Percentiles rank a stretch among this genome's conserved stretches.
Evolutionary conservation across 2,113 vertebrate species (phyloP).

Genomic region (Oophaga pumilio): DNA sequence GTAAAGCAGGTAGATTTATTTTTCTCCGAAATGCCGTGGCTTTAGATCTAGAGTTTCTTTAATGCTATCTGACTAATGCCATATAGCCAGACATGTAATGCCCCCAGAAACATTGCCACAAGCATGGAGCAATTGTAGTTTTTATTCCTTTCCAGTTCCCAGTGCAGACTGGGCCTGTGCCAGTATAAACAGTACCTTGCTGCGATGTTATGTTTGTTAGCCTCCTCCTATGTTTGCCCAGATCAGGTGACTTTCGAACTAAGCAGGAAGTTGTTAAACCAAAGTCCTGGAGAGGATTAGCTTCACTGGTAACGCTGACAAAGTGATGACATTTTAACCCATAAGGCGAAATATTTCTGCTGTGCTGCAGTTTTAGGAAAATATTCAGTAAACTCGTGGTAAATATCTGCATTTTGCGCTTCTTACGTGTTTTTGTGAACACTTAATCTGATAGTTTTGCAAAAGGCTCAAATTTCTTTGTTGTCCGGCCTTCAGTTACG

Average conservation of each 20-base stretch:
- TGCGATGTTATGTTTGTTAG: conserved; percentile 62
- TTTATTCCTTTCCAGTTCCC: not conserved
- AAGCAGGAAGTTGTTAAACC: conserved; percentile 70
- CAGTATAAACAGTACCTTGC: conserved; percentile 65
- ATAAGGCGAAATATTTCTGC: not conserved
- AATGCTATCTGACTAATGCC: not conserved
- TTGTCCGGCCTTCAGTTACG: too few species aligned
- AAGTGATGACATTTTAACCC: not conserved
- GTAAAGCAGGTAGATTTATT: too few species aligned
- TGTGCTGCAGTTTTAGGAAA: not conserved
- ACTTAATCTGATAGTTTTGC: not conserved
- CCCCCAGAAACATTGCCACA: not conserved
- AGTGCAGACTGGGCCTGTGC: conserved; percentile 57
- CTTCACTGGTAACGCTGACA: conserved; percentile 57
- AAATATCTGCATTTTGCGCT: not conserved
- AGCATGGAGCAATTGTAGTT: not conserved
- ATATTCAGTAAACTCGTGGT: not conserved
- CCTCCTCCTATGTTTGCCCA: conserved; percentile 71
- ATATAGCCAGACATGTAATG: not conserved
- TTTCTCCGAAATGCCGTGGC: too few species aligned
- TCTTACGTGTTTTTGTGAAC: not conserved
- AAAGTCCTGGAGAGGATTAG: conserved; percentile 70
- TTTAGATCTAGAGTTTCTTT: not conserved
- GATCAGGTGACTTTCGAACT: conserved; percentile 65
- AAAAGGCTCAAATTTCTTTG: not conserved